phyloP scores from a whole-genome alignment of 2,888 invertebrate genomes.

The Lepeophtheirus nordmannii region DNA sequence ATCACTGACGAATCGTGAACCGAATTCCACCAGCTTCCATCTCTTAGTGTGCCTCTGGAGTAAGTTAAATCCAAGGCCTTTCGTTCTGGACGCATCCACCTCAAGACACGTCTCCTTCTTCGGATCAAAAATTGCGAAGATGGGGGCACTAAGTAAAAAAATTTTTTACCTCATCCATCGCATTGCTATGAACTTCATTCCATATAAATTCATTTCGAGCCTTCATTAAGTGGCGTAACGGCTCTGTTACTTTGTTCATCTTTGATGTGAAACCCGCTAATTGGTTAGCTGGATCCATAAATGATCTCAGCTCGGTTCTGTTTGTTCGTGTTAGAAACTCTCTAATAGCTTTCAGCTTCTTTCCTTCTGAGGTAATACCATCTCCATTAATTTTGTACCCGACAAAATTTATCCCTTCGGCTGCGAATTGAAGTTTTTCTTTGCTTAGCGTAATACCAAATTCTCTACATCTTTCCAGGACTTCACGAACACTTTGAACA shows the following conservation, averaged over 20 bases:
- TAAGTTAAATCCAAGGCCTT: not conserved
- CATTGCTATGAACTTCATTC: not conserved
- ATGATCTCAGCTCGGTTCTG: not conserved
- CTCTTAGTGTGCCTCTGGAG: too few species aligned
- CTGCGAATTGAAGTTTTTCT: too few species aligned
- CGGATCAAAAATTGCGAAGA: not conserved
- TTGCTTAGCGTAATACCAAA: not conserved
- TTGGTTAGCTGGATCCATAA: not conserved
- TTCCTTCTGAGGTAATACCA: not conserved
- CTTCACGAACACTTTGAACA: not conserved
- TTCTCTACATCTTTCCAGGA: not conserved
- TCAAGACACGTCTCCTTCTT: not conserved
- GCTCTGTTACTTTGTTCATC: not conserved
- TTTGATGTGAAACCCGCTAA: not conserved
- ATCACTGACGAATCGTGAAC: constrained; percentile 23
- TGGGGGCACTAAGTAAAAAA: not conserved
- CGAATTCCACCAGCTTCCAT: too few species aligned
- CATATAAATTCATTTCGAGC: not conserved
- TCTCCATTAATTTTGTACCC: not conserved
- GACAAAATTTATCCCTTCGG: not conserved
- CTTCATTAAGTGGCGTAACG: not conserved
- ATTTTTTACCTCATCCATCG: not conserved
- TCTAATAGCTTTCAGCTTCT: not conserved
- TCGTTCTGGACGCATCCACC: not conserved
- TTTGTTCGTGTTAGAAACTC: not conserved